phyloP scores from a whole-genome alignment of 1,140 invertebrate species.

The Amphibalanus amphitrite region DNA sequence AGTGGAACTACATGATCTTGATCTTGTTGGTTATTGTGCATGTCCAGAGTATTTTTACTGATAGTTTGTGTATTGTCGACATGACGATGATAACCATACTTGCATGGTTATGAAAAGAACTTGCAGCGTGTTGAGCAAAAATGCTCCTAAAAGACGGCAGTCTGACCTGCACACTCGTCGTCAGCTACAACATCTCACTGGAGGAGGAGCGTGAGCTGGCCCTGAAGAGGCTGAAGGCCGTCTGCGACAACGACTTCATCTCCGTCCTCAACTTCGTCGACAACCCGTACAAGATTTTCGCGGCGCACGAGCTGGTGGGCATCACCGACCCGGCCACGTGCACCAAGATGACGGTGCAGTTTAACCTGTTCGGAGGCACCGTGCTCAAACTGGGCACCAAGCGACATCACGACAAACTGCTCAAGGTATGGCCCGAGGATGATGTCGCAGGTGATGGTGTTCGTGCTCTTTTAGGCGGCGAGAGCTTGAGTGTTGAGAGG shows the following conservation, averaged over 20 bases:
- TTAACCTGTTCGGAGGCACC: constrained; percentile 27
- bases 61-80: too few species aligned
- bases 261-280: constrained; percentile 25
- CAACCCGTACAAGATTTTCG: constrained; percentile 25
- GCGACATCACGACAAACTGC: constrained; percentile 23
- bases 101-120: too few species aligned
- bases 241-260: constrained; percentile 25
- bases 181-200: constrained; percentile 23
- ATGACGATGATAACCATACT: too few species aligned
- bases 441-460: too few species aligned
- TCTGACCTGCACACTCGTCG: too few species aligned
- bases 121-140: too few species aligned
- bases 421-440: constrained; percentile 12
- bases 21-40: too few species aligned
- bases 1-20: too few species aligned
- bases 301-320: constrained; percentile 24
- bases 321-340: constrained; percentile 26
- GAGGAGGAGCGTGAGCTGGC: constrained; percentile 25
- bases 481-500: too few species aligned
- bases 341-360: constrained; percentile 29
- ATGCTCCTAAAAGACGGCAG: too few species aligned
- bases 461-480: too few species aligned
- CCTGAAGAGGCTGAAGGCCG: constrained; percentile 20
- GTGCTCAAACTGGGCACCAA: constrained; percentile 26
- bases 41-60: too few species aligned